phyloP scores from a whole-genome alignment of 2,113 vertebrate genomes.

The Etia nguti region DNA sequence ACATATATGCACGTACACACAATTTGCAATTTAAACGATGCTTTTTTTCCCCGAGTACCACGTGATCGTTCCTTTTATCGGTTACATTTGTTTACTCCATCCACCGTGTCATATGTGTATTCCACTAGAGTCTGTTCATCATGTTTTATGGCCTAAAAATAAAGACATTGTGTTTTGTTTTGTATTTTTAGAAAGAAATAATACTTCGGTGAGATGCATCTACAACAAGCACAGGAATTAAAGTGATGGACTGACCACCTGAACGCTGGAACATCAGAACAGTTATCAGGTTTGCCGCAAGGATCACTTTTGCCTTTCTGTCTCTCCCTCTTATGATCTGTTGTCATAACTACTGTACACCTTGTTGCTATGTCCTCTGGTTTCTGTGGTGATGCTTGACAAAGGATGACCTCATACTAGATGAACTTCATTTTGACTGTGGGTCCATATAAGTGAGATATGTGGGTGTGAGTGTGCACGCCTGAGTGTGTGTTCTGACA shows the following conservation, averaged over 20 bases:
- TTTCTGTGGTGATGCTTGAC: constrained; percentile 39
- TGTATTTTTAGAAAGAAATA: background rate
- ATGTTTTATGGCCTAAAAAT: background rate
- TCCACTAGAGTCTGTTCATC: background rate
- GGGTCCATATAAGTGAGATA: background rate
- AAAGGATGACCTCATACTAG: background rate
- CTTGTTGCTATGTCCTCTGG: constrained; percentile 46
- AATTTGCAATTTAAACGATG: constrained; percentile 54
- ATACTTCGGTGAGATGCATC: background rate
- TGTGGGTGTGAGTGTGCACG: background rate
- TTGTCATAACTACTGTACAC: background rate
- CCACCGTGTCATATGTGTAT: background rate
- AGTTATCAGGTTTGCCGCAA: constrained; percentile 35
- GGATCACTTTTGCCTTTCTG: background rate
- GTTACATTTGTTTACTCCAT: background rate
- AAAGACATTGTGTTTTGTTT: background rate
- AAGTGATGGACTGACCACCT: background rate
- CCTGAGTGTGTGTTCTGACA: background rate
- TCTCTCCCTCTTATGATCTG: background rate
- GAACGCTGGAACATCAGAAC: background rate
- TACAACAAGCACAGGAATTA: background rate
- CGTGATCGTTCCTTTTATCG: constrained; percentile 48
- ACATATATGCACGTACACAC: background rate
- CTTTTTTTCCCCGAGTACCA: background rate
- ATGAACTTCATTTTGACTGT: constrained; percentile 13